Evolutionary conservation across 2,113 vertebrate species (phyloP).

Genomic region (Mirza zaza): DNA sequence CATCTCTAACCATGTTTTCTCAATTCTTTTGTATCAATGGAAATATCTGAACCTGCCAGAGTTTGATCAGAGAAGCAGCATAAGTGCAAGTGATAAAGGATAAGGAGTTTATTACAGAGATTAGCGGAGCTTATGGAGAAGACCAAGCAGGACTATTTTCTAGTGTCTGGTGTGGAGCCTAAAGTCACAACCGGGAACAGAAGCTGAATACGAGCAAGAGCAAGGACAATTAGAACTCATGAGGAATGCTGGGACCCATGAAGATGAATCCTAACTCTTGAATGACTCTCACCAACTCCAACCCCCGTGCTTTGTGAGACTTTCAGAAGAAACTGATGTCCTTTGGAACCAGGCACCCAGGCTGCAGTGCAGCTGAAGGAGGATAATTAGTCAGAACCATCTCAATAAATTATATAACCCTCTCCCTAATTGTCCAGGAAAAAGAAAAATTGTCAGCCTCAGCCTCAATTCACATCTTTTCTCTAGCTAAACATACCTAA

Average conservation of each 20-base stretch:
- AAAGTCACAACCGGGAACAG: not conserved
- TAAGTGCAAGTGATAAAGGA: not conserved
- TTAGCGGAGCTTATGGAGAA: not conserved
- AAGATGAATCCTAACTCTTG: not conserved
- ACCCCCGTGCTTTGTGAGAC: not conserved
- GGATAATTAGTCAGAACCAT: not conserved
- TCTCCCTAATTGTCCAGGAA: not conserved
- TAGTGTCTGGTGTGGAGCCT: not conserved
- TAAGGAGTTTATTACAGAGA: not conserved
- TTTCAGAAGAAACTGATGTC: not conserved
- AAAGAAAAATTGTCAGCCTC: not conserved
- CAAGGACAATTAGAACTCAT: not conserved
- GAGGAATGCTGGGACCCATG: too few species aligned
- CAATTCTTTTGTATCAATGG: not conserved
- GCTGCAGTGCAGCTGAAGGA: not conserved
- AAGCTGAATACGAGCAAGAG: not conserved
- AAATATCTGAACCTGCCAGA: not conserved
- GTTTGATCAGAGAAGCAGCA: not conserved
- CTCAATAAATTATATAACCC: not conserved
- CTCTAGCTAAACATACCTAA: not conserved
- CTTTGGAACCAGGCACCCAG: not conserved
- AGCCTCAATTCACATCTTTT: not conserved
- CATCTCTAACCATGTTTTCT: not conserved
- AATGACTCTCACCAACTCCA: not conserved
- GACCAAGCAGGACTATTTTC: not conserved